These are phyloP conservation scores for Zaprionus kolodkinae DNA, from an alignment of 1,140 invertebrate genomes.

Conservation along the genomic window DNA sequence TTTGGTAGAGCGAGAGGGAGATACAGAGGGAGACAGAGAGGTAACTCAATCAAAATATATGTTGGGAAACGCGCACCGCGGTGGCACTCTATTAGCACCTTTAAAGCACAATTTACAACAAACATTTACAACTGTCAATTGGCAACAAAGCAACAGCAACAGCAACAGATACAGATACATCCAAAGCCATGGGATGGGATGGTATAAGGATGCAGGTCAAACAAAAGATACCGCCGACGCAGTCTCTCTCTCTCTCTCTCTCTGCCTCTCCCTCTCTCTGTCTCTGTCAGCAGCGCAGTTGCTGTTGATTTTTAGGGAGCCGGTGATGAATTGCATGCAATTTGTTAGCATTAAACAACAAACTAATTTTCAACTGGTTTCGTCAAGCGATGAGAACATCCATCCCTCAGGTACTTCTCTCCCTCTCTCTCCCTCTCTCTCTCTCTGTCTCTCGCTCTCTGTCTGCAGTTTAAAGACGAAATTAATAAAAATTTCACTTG, in stretches of 20 bases:
- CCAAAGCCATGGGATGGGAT: too few species aligned
- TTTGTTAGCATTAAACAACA: constrained; percentile 78
- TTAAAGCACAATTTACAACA: constrained; percentile 81
- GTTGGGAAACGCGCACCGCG: constrained; percentile 76
- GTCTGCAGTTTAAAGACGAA: constrained; percentile 73
- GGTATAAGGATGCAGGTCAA: constrained; percentile 74
- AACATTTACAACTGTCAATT: constrained; percentile 84
- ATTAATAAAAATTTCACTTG: constrained; percentile 84
- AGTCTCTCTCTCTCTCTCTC: neutral
- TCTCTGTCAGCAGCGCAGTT: neutral
- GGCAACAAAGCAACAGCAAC: constrained; percentile 70
- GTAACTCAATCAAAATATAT: constrained; percentile 72
- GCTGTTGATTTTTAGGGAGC: constrained; percentile 39
- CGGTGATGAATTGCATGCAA: constrained; percentile 75
- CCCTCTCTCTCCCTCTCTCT: too few species aligned
- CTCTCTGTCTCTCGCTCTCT: too few species aligned
- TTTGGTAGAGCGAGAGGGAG: neutral
- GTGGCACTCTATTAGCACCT: constrained; percentile 84
- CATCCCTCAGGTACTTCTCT: constrained; percentile 17
- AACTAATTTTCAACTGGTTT: constrained; percentile 65
- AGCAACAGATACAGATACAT: neutral
- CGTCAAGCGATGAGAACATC: constrained; percentile 61
- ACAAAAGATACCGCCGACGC: constrained; percentile 70
- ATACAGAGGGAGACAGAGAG: constrained; percentile 1
- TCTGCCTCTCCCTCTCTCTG: neutral